phyloP scores from a whole-genome alignment of 2,888 invertebrate genomes.

The Heliconius sara region DNA sequence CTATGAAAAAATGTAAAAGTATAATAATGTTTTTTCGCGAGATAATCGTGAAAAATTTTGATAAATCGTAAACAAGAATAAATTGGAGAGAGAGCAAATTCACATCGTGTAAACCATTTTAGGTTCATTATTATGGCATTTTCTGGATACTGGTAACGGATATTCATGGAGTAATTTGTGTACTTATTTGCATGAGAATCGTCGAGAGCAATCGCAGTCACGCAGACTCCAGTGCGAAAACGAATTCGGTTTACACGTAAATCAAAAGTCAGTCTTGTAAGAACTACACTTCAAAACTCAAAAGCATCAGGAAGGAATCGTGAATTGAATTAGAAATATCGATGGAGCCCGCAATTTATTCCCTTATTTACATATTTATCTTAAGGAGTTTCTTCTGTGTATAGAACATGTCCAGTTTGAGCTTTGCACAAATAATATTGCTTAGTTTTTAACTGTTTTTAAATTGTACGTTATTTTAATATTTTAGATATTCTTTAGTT shows the following conservation, averaged over 20 bases:
- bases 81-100: slow-evolving; percentile 38
- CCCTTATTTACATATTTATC: slow-evolving; percentile 2
- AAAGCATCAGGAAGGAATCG: slow-evolving; percentile 42
- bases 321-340: slow-evolving; percentile 29
- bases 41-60: slow-evolving; percentile 30
- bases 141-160: slow-evolving; percentile 69
- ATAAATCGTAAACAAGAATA: slow-evolving; percentile 65
- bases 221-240: slow-evolving; percentile 71
- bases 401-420: not conserved
- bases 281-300: slow-evolving; percentile 47
- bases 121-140: slow-evolving; percentile 70
- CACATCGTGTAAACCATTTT: slow-evolving; percentile 66
- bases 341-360: slow-evolving; percentile 12
- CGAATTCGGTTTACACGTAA: slow-evolving; percentile 60
- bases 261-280: slow-evolving; percentile 38
- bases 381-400: slow-evolving; percentile 4
- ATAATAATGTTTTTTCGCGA: too few species aligned
- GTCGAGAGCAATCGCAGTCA: slow-evolving; percentile 66
- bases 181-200: slow-evolving; percentile 73
- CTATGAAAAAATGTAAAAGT: slow-evolving; percentile 38
- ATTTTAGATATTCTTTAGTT: not conserved
- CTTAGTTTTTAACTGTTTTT: not conserved
- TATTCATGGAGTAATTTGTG: slow-evolving; percentile 74
- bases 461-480: not conserved
- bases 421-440: not conserved